Conservation (phyloP, 2,888 invertebrate genomes). For the Apamea crenata region DNA sequence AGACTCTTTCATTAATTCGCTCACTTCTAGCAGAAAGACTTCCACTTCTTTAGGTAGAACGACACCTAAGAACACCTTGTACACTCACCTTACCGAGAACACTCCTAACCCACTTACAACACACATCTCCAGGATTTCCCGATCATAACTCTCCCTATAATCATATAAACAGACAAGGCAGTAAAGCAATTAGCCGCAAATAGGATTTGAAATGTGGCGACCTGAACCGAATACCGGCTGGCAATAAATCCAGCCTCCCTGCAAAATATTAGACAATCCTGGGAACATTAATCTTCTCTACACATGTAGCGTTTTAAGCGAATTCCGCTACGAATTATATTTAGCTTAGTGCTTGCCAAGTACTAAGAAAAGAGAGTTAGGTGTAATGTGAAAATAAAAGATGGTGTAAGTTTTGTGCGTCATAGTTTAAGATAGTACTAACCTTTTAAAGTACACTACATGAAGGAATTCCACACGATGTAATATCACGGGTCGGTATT, state of each 20-base stretch:
- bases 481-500: not conserved
- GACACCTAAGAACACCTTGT: not conserved
- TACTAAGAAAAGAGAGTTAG: constrained; percentile 43
- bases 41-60: not conserved
- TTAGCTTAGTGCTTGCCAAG: constrained; percentile 55
- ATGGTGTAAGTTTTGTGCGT: constrained; percentile 14
- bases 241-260: constrained; percentile 68
- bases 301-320: constrained; percentile 62
- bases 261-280: constrained; percentile 73
- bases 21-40: not conserved
- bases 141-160: constrained; percentile 28
- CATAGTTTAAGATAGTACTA: constrained; percentile 11
- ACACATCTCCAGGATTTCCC: constrained; percentile 18
- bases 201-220: constrained; percentile 62
- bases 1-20: not conserved
- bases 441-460: not conserved
- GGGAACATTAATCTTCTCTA: constrained; percentile 69
- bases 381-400: constrained; percentile 44
- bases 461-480: not conserved
- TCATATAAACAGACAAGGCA: constrained; percentile 34
- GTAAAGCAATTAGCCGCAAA: constrained; percentile 67
- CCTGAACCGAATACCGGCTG: constrained; percentile 57
- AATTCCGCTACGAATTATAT: constrained; percentile 60
- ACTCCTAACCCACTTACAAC: constrained; percentile 32
- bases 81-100: not conserved